These are phyloP conservation scores for Salmo trutta DNA, from an alignment of 2,797 vertebrate genomes.

Conservation along the genomic window DNA sequence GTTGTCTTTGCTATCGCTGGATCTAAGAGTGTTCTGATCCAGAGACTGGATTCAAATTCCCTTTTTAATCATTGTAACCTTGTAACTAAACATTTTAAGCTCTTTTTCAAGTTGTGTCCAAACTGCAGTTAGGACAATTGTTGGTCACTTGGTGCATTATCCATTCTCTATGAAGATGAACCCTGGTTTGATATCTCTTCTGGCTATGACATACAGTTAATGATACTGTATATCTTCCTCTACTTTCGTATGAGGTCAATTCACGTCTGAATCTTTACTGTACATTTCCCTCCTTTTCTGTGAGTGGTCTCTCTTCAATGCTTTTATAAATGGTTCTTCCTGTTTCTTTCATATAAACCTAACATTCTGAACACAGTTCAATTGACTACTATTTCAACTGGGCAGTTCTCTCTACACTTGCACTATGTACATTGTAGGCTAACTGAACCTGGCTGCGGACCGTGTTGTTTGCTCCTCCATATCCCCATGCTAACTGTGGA, in stretches of 20 bases:
- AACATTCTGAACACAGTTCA: slow-evolving; percentile 31
- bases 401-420: slow-evolving; percentile 21
- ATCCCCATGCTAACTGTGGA: slow-evolving; percentile 28
- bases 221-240: slow-evolving; percentile 23
- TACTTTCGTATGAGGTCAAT: slow-evolving; percentile 37
- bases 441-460: slow-evolving; percentile 13
- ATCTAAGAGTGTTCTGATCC: background rate
- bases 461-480: slow-evolving; percentile 20
- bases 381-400: slow-evolving; percentile 18
- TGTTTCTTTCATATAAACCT: slow-evolving; percentile 47
- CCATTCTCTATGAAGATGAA: slow-evolving; percentile 22
- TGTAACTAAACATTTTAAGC: background rate
- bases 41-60: background rate
- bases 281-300: slow-evolving; percentile 27
- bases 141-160: background rate
- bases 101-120: background rate
- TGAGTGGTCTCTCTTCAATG: slow-evolving; percentile 23
- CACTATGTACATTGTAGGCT: slow-evolving; percentile 11
- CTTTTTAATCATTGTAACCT: background rate
- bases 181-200: slow-evolving; percentile 25
- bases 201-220: slow-evolving; percentile 13
- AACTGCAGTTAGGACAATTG: background rate
- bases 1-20: background rate
- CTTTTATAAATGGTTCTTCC: slow-evolving; percentile 35
- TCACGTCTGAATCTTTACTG: slow-evolving; percentile 20